Conservation (phyloP, 1,140 invertebrate species). For the Bactericera cockerelli region DNA sequence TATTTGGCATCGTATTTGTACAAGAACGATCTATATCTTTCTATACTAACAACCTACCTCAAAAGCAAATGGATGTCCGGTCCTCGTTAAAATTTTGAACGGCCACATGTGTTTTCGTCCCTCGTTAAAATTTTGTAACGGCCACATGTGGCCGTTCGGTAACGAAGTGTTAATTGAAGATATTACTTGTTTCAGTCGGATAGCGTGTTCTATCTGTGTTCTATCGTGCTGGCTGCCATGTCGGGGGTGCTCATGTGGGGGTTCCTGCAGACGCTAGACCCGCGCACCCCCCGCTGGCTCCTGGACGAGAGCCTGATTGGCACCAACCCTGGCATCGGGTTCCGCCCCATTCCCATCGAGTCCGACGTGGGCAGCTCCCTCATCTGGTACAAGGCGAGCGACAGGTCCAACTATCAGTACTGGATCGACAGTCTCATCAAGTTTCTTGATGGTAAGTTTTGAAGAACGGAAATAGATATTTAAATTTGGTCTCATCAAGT, state of each 20-base stretch:
- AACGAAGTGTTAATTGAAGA: too few relatives aligned
- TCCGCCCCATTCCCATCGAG: conserved; percentile 67
- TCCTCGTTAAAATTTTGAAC: too few relatives aligned
- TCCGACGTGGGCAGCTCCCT: conserved; percentile 79
- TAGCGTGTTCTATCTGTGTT: conserved; percentile 87
- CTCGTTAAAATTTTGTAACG: too few relatives aligned
- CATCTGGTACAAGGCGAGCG: conserved; percentile 74
- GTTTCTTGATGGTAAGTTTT: conserved; percentile 52
- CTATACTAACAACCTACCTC: too few relatives aligned
- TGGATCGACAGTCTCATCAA: conserved; percentile 56
- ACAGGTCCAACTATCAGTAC: conserved; percentile 51
- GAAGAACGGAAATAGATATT: background rate
- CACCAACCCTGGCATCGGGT: conserved; percentile 79
- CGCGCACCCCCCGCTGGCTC: conserved; percentile 68
- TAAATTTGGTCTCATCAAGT: conserved; percentile 40
- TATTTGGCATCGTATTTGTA: too few relatives aligned
- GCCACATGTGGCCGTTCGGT: too few relatives aligned
- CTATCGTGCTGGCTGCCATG: conserved; percentile 69
- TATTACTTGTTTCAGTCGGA: too few relatives aligned
- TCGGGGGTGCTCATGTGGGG: conserved; percentile 81
- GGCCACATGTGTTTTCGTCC: too few relatives aligned
- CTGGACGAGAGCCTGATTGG: conserved; percentile 69
- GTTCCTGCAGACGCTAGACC: conserved; percentile 80
- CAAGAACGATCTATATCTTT: too few relatives aligned
- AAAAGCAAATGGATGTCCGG: too few relatives aligned